phyloP scores from a whole-genome alignment of 2,797 vertebrate genomes.

The Sebastes matsubarae region DNA sequence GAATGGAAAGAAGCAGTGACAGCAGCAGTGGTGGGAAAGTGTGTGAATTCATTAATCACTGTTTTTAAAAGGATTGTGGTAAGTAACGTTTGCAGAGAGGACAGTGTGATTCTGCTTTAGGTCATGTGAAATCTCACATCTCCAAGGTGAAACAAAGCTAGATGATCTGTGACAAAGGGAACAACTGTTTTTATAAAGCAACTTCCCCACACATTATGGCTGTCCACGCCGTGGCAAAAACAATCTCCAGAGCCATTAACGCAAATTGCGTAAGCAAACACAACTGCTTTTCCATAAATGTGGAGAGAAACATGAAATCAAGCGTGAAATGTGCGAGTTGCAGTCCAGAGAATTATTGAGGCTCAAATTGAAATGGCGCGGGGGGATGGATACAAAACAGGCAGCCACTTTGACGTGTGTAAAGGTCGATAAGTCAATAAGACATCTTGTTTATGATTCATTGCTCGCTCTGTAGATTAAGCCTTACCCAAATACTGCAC shows the following conservation, averaged over 20 bases:
- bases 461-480: slow-evolving; percentile 33
- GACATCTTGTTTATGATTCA: slow-evolving; percentile 59
- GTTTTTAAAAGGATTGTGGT: neutral
- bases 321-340: slow-evolving; percentile 69
- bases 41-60: neutral
- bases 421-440: slow-evolving; percentile 60
- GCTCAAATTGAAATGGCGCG: slow-evolving; percentile 55
- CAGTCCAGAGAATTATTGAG: slow-evolving; percentile 61
- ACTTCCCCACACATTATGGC: slow-evolving; percentile 42
- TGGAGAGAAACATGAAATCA: slow-evolving; percentile 67
- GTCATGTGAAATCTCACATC: neutral
- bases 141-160: slow-evolving; percentile 30
- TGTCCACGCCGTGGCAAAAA: slow-evolving; percentile 47
- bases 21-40: neutral
- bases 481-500: slow-evolving; percentile 3
- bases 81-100: slow-evolving; percentile 4
- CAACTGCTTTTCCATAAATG: slow-evolving; percentile 56
- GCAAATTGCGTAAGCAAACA: slow-evolving; percentile 59
- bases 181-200: slow-evolving; percentile 46
- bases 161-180: slow-evolving; percentile 62
- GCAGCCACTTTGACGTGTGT: slow-evolving; percentile 22
- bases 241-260: slow-evolving; percentile 60
- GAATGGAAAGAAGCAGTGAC: neutral
- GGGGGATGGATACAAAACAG: slow-evolving; percentile 21
- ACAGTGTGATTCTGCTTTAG: neutral